Evolutionary conservation across 2,113 vertebrate genomes (phyloP), one percentile per base, ranked within the genome.

Genomic region (Origma solitaria): DNA sequence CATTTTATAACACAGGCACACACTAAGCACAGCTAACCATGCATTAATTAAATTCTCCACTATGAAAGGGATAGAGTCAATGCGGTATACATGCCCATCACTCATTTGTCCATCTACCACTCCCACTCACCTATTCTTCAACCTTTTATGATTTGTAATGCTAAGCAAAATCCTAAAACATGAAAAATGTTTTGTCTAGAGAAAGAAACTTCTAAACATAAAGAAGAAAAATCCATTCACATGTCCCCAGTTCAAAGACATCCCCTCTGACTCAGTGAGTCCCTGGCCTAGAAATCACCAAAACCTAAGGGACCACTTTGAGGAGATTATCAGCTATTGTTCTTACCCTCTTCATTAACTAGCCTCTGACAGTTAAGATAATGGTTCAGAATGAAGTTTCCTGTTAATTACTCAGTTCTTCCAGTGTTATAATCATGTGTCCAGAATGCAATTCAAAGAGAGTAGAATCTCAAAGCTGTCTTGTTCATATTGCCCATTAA

Each of bases 51-150:
- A 15, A 51, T 68, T 44, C 6, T 82, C 35, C 7, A 50, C 37
- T 53, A 2, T 8, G 11, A 49, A 50, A 79, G 16, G 7, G 6
- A 40, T 30, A 45, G 2, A 13, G 3, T 13, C 25, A 22, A 17
- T 13, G 11, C 7, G 58, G 6, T 40, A 40, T 1, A 25, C 1
- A 3, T 3, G 3, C n/a, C 10, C 9, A 18, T 49, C 37, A 37
- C 12, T 10, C 10, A 19, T 56, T 47, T 47, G 8, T 65, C 16
- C 22, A 17, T 22, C 35, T 79, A 17, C 10, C 38, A 50, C 13
- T 61, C n/a, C 37, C 20, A 28, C 15, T 24, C 51, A 62, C 10
- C 11, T 49, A 12, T 40, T 79, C 10, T 17, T 65, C 13, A 60
- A 11, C 1, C 5, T 87, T 54, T 56, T 40, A 28, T 14, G 27